These are phyloP conservation scores for Penaeus monodon DNA, from an alignment of 2,888 invertebrate species.

Conservation along the genomic window DNA sequence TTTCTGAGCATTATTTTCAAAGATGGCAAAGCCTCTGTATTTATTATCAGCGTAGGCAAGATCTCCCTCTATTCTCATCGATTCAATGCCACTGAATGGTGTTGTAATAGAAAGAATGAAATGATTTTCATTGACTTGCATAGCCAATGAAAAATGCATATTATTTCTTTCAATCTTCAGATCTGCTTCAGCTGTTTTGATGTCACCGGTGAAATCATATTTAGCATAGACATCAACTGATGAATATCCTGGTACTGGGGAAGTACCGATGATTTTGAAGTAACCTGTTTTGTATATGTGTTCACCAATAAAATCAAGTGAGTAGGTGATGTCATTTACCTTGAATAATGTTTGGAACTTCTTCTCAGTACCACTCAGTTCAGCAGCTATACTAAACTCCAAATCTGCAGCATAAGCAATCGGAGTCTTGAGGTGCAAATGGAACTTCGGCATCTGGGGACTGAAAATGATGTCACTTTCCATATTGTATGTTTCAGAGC, in stretches of 20 bases:
- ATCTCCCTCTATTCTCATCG: slow-evolving; percentile 39
- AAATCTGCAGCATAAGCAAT: not conserved
- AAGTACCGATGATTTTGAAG: not conserved
- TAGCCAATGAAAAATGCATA: slow-evolving; percentile 37
- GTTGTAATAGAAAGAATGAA: slow-evolving; percentile 40
- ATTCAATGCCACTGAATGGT: slow-evolving; percentile 47
- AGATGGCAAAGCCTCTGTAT: slow-evolving; percentile 29
- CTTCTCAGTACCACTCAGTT: too few relatives aligned
- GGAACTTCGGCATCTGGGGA: too few relatives aligned
- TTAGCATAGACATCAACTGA: slow-evolving; percentile 23
- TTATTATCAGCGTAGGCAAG: slow-evolving; percentile 1
- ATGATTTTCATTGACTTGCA: slow-evolving; percentile 40
- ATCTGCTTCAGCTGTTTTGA: slow-evolving; percentile 35
- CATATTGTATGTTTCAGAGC: too few relatives aligned
- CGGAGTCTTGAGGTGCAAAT: not conserved
- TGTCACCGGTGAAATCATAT: slow-evolving; percentile 42
- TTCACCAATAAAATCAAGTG: too few relatives aligned
- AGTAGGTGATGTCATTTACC: too few relatives aligned
- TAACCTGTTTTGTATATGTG: slow-evolving; percentile 25
- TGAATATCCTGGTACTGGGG: slow-evolving; percentile 40
- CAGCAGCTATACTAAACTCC: not conserved
- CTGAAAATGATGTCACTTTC: too few relatives aligned
- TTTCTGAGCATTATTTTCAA: slow-evolving; percentile 12
- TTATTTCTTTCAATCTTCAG: slow-evolving; percentile 23
- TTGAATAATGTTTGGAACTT: too few relatives aligned